Evolutionary conservation across 2,797 vertebrate species (phyloP).

Genomic region (Mus caroli): DNA sequence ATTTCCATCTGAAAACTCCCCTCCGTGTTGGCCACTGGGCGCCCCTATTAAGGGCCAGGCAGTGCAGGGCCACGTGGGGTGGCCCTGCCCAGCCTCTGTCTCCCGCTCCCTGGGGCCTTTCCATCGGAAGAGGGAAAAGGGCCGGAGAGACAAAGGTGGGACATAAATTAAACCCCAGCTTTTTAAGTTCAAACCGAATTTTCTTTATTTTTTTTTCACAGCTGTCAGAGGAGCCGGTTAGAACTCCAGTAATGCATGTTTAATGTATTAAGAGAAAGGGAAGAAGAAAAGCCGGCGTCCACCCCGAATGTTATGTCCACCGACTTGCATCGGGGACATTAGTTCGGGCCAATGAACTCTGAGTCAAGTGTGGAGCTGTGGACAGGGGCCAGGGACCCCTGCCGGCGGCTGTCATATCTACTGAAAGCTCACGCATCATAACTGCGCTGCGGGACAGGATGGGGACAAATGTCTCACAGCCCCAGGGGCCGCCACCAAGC

Average conservation of each 20-base stretch:
- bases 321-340: constrained; percentile 90
- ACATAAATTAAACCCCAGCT: constrained; percentile 89
- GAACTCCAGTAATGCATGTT: constrained; percentile 91
- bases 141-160: constrained; percentile 88
- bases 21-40: constrained; percentile 86
- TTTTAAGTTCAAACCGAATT: constrained; percentile 90
- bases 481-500: constrained; percentile 79
- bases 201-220: constrained; percentile 91
- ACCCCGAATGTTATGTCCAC: constrained; percentile 89
- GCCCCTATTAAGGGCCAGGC: constrained; percentile 86
- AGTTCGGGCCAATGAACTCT: constrained; percentile 90
- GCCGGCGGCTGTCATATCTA: constrained; percentile 90
- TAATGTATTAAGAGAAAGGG: constrained; percentile 86
- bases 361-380: constrained; percentile 91
- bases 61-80: constrained; percentile 88
- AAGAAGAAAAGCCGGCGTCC: neutral
- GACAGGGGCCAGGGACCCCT: constrained; percentile 90
- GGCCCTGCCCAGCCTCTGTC: constrained; percentile 88
- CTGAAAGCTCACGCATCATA: constrained; percentile 90
- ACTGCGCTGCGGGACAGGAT: constrained; percentile 84
- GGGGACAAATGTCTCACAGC: constrained; percentile 83
- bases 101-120: constrained; percentile 86
- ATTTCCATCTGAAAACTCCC: constrained; percentile 93
- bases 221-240: constrained; percentile 89
- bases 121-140: constrained; percentile 74